Evolutionary conservation across 2,113 vertebrate species (phyloP), one percentile per base, ranked within the genome.

Genomic region (Petrocephalus zakoni): DNA sequence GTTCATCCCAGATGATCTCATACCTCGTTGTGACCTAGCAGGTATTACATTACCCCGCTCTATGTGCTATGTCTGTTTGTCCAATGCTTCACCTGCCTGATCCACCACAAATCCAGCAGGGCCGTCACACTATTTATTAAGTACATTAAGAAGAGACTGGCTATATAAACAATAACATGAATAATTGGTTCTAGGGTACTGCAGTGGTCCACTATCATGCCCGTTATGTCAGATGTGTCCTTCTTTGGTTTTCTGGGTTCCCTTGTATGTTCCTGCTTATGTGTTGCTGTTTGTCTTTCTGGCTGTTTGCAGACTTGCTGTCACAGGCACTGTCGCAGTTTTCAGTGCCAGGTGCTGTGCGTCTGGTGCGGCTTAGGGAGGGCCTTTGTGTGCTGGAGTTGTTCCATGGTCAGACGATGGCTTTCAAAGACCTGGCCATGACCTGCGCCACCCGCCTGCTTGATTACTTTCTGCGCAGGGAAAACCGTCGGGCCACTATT

Each of bases 351-450:
- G 96, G 97, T 0, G 90, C 96, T 0, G 91, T 99, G 64, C 93
- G 90, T 37, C 49, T 97, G 0, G 92, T 94, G 78, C 93, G 87
- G 68, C 89, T 98, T 91, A 96, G 92, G 82, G 90, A 94, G 0
- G 96, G 96, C 15, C 92, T 99, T 90, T 96, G 95, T 0, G 42
- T 99, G 90, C 89, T 99, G 93, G 98, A 99, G 93, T 95, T 99
- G 49, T 99, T 98, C 95, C 97, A 99, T 0, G 98, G 98, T 34
- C 90, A 93, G 21, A 99, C 97, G 0, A 91, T 96, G 0, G 96
- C 98, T 0, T 99, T 99, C 91, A 99, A 99, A 94, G 98, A 99
- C 92, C 92, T 99, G 90, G 96, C 97, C 3, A 95, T 99, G 95
- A 95, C 94, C 88, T 99, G 98, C 90, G 95, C 96, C 0, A 96